Evolutionary conservation across 2,113 vertebrate species (phyloP).

Genomic region (Sinosuthora webbiana): DNA sequence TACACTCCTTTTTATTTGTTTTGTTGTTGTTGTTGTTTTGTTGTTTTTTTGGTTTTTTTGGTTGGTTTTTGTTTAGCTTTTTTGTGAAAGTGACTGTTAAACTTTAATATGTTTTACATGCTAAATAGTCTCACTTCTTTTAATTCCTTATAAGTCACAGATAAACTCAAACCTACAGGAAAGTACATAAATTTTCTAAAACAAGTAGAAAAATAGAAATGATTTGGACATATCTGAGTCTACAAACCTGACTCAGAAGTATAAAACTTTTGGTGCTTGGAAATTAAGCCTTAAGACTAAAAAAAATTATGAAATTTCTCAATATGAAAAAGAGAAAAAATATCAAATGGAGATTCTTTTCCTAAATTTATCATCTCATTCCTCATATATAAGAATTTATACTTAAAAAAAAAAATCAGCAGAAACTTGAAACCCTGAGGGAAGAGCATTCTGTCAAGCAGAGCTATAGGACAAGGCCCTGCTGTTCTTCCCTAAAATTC

Average conservation of each 20-base stretch:
- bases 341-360: background rate
- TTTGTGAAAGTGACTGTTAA: background rate
- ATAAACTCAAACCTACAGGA: background rate
- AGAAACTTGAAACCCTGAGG: background rate
- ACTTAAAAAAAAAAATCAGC: background rate
- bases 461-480: background rate
- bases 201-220: background rate
- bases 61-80: background rate
- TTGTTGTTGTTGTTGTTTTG: background rate
- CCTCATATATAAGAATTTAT: background rate
- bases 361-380: background rate
- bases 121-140: background rate
- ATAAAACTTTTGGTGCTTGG: background rate
- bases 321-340: background rate
- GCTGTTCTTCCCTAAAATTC: background rate
- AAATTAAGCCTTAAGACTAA: background rate
- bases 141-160: background rate
- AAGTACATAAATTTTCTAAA: background rate
- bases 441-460: background rate
- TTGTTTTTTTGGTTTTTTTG: background rate
- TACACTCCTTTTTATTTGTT: background rate
- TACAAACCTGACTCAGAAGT: background rate
- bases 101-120: background rate
- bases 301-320: background rate
- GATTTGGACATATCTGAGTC: background rate